Evolutionary conservation across 1,140 invertebrate species (phyloP).

Genomic region (Hirudo medicinalis): DNA sequence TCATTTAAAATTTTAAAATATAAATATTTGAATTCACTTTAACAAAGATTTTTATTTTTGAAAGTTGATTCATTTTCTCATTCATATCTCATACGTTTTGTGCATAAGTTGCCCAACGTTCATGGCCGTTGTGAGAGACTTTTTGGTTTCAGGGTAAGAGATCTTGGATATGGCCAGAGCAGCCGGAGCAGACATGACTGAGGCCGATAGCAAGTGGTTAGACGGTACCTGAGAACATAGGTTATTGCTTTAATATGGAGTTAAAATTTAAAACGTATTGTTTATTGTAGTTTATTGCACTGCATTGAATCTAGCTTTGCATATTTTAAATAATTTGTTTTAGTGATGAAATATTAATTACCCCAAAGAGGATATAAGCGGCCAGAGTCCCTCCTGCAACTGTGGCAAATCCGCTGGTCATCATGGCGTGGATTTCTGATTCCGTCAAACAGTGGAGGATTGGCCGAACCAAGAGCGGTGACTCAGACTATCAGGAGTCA

Average conservation of each 20-base stretch:
- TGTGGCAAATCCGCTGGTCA: slow-evolving; percentile 84
- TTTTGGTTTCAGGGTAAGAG: slow-evolving; percentile 72
- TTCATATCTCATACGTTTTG: too few species aligned
- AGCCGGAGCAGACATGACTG: slow-evolving; percentile 85
- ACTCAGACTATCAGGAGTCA: slow-evolving; percentile 56
- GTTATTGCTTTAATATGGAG: background rate
- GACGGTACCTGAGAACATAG: slow-evolving; percentile 37
- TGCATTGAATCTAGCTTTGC: too few species aligned
- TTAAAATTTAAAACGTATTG: background rate
- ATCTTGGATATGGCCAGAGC: slow-evolving; percentile 76
- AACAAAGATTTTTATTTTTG: too few species aligned
- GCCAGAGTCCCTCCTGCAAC: slow-evolving; percentile 84
- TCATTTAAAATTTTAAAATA: too few species aligned
- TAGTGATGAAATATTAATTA: slow-evolving; percentile 41
- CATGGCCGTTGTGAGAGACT: slow-evolving; percentile 32
- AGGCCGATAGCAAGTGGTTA: slow-evolving; percentile 61
- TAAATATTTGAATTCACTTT: too few species aligned
- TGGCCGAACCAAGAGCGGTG: slow-evolving; percentile 60
- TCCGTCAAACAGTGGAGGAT: slow-evolving; percentile 59
- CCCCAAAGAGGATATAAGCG: slow-evolving; percentile 78
- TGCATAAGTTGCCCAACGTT: too few species aligned
- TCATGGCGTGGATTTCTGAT: slow-evolving; percentile 80
- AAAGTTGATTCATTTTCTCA: background rate
- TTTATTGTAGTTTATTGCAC: too few species aligned
- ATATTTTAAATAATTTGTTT: background rate